These are phyloP conservation scores for Sander lucioperca DNA, from an alignment of 2,113 vertebrate genomes.

Conservation along the genomic window DNA sequence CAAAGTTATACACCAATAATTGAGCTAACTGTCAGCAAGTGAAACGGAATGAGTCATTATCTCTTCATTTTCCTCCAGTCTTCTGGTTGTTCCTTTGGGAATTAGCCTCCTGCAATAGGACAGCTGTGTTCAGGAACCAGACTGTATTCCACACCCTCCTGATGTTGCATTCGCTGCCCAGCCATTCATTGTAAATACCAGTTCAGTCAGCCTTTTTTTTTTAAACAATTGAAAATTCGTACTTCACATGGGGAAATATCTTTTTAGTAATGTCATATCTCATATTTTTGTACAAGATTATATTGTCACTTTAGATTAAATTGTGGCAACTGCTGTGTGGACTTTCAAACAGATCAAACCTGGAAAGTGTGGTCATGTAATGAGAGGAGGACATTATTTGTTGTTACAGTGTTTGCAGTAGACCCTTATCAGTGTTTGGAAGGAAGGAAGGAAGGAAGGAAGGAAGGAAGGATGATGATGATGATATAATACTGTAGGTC, in stretches of 20 bases:
- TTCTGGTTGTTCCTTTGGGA: background rate
- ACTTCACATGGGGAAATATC: too few relatives aligned
- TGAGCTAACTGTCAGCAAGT: background rate
- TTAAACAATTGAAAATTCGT: too few relatives aligned
- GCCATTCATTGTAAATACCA: constrained; percentile 1
- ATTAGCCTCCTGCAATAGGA: background rate
- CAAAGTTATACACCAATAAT: background rate
- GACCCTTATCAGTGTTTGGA: background rate
- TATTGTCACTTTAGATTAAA: background rate
- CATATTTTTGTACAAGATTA: background rate
- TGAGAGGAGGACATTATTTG: background rate
- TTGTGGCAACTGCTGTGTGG: background rate
- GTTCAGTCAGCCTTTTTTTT: too few relatives aligned
- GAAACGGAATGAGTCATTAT: background rate
- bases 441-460: constrained; percentile 18
- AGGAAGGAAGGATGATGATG: too few relatives aligned
- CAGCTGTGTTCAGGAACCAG: constrained; percentile 30
- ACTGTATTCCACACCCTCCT: constrained; percentile 18
- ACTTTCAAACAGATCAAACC: background rate
- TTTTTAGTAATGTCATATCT: too few relatives aligned
- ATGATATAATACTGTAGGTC: background rate
- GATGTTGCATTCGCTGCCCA: constrained; percentile 44
- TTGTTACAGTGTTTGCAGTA: background rate
- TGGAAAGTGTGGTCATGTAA: background rate
- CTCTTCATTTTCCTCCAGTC: background rate